These are phyloP conservation scores for Thalassarche chlororhynchos DNA, from an alignment of 2,113 vertebrate species.

Conservation along the genomic window DNA sequence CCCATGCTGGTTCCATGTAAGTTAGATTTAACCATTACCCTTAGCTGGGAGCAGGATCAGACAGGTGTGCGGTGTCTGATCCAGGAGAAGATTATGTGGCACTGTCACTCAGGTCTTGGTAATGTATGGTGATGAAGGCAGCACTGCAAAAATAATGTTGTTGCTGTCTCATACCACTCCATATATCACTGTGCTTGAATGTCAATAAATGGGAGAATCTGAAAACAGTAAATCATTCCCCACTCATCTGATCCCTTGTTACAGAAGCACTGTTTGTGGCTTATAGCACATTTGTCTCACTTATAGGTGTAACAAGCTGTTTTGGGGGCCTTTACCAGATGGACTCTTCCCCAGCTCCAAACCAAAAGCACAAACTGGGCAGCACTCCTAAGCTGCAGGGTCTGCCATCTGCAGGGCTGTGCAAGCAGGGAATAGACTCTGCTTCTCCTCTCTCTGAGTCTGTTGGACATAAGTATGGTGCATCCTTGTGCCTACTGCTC, in stretches of 20 bases:
- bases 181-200: neutral
- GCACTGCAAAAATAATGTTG: neutral
- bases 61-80: neutral
- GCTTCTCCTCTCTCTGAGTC: neutral
- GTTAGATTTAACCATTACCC: neutral
- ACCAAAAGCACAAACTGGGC: neutral
- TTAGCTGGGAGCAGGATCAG: neutral
- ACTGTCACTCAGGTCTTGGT: neutral
- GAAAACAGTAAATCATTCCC: neutral
- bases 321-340: neutral
- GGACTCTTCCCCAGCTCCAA: neutral
- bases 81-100: neutral
- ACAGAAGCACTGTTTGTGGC: neutral
- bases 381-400: neutral
- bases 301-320: neutral
- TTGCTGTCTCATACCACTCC: neutral
- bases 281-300: neutral
- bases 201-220: neutral
- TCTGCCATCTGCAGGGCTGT: neutral
- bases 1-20: neutral
- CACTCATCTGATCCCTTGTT: neutral
- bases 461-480: neutral
- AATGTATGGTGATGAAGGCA: neutral
- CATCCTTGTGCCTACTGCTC: neutral
- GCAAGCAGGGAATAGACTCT: neutral